A percentile compares a stretch with the other conserved stretches of the same genome.
Conservation (phyloP, 2,113 vertebrate genomes). For the Epinephelus cyanopodus region DNA sequence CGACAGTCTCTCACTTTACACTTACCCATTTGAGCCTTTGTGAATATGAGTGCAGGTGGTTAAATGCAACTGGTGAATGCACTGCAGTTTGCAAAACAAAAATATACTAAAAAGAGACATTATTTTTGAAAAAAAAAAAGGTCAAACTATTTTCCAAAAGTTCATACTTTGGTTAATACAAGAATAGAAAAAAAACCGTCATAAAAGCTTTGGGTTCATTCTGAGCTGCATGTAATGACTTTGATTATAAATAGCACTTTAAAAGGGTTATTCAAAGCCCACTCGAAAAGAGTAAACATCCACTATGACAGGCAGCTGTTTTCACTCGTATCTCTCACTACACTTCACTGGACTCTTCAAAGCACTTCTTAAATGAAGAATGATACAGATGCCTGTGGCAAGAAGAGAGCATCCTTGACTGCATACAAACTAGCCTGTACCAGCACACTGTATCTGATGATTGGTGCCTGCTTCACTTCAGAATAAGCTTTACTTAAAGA, state of each 20-base stretch:
- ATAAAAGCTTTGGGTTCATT: slow-evolving; percentile 41
- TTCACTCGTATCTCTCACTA: slow-evolving; percentile 67
- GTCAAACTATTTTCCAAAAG: slow-evolving; percentile 9
- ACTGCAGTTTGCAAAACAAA: slow-evolving; percentile 9
- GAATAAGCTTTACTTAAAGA: slow-evolving; percentile 63
- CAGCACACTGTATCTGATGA: slow-evolving; percentile 69
- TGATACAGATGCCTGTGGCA: slow-evolving; percentile 74
- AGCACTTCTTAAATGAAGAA: slow-evolving; percentile 77
- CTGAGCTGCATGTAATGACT: slow-evolving; percentile 59
- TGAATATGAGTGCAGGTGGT: background rate
- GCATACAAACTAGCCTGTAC: slow-evolving; percentile 73
- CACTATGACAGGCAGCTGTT: slow-evolving; percentile 72
- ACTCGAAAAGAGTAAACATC: slow-evolving; percentile 70
- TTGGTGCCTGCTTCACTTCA: slow-evolving; percentile 55
- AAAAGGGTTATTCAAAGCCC: slow-evolving; percentile 66
- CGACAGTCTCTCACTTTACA: background rate
- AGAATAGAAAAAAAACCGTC: slow-evolving; percentile 30
- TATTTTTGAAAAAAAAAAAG: slow-evolving; percentile 28
- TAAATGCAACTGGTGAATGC: background rate
- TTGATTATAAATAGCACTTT: slow-evolving; percentile 66
- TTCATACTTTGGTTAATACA: background rate
- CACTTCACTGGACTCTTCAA: slow-evolving; percentile 78
- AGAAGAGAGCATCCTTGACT: slow-evolving; percentile 67
- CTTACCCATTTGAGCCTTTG: background rate
- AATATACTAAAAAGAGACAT: background rate